Conservation (phyloP, 1,140 invertebrate genomes). For the Ips typographus region DNA sequence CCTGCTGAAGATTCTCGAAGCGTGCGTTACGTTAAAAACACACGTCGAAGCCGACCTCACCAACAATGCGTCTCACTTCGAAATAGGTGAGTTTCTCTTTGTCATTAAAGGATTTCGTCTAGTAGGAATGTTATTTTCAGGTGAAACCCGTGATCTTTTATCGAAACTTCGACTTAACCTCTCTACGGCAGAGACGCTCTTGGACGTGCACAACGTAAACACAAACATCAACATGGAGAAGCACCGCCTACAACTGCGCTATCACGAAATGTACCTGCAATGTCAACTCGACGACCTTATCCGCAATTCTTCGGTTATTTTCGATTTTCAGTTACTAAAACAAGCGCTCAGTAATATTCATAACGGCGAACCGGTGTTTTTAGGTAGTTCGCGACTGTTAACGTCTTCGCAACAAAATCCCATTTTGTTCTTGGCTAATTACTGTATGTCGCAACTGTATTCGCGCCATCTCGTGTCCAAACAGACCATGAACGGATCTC, state of each 20-base stretch:
- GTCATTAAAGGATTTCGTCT: background rate
- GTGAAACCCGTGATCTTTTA: constrained; percentile 64
- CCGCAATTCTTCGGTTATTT: constrained; percentile 63
- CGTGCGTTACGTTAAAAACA: constrained; percentile 70
- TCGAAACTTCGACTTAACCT: constrained; percentile 62
- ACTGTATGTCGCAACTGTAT: constrained; percentile 73
- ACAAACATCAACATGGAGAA: constrained; percentile 61
- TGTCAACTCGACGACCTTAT: constrained; percentile 72
- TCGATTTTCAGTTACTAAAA: constrained; percentile 66
- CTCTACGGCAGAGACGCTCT: constrained; percentile 58
- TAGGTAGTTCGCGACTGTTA: constrained; percentile 52
- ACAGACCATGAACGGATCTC: constrained; percentile 60
- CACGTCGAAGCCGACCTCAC: constrained; percentile 71
- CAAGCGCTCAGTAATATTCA: constrained; percentile 65
- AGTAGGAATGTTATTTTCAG: constrained; percentile 26
- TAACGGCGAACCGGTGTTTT: constrained; percentile 54
- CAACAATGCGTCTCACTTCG: constrained; percentile 64
- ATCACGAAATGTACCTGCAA: constrained; percentile 71
- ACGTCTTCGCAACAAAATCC: constrained; percentile 58
- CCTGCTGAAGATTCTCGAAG: constrained; percentile 70
- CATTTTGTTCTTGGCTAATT: constrained; percentile 71
- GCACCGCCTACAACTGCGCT: constrained; percentile 64
- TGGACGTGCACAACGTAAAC: constrained; percentile 60
- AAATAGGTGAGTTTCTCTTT: constrained; percentile 50
- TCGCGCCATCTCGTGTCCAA: constrained; percentile 65